Base-by-base conservation (phyloP, 2,797 vertebrate genomes). In the Myotis findleyi region DNA sequence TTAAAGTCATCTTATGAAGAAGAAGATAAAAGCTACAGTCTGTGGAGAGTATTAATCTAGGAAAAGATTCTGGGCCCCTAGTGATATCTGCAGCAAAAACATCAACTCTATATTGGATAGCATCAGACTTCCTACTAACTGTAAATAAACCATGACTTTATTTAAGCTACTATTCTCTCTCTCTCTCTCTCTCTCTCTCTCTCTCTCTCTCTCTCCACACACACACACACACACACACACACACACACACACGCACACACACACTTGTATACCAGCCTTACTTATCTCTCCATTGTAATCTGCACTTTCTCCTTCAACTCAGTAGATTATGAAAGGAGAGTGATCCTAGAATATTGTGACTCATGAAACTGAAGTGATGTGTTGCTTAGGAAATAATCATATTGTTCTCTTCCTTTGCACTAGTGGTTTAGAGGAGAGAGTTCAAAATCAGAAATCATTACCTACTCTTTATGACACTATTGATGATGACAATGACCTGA, bases 401-500 rank as follows among this genome's bases (percentile, higher is more conserved):
- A 11, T 44, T 86, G 30, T 82, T 81, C 47, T 73, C 21, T 79
- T 93, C 55, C 83, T 93, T 91, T 94, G n/a, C 36, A 53, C 38
- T 38, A 80, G 47, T 30, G 23, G 25, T 87, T 94, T 75, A 77
- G 66, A 91, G 44, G 66, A 57, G 7, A 86, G 6, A 76, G 11
- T 55, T 80, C 33, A n/a, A n/a, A 87, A 86, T 57, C 30, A 87
- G 23, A 92, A 82, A 71, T 30, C 82, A 51, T 83, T 80, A 75
- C 41, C 38, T 49, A 6, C 9, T 13, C 30, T 49, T 73, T 55
- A 25, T 30, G n/a, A 59, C 17, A 10, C 30, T 64, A 36, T 64
- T 21, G 30, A 69, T 44, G 27, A 83, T 72, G 73, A 90, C 59
- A 75, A 12, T 23, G 49, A 89, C 33, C 51, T 59, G 10, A 64